Base-by-base conservation (phyloP, 2,113 vertebrate genomes). In the Ceyx margarethae region DNA sequence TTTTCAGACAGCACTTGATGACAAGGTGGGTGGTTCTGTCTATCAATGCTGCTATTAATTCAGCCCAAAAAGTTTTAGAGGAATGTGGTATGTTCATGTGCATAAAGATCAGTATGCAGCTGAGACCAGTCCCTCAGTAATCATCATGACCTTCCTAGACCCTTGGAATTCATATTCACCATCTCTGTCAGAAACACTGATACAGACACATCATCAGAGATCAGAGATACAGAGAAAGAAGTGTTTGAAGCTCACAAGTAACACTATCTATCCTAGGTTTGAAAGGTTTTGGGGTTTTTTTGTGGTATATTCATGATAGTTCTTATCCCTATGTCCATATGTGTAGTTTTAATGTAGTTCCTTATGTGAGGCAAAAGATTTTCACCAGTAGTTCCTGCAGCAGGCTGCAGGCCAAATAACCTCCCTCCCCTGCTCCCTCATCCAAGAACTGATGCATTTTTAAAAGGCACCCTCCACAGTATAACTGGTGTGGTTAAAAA, bases 1-100 rank as follows among this genome's bases (percentile, higher is more conserved):
- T 94, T 87, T 78, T 91, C 74, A 87, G 85, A 78, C 51, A 87
- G 91, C 74, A 78, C 15, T 87, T 89, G 60, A 84, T 87, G 93
- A 87, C 81, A 91, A 91, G 67, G 79, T 79, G 28, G 75, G 67
- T 65, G 80, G 79, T 85, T 94, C 86, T 91, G 90, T 79, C 85
- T 72, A 87, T 25, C 71, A 72, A 33, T 64, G 71, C 37, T 85
- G 71, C 58, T 72, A 82, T 75, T 75, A 93, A 91, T 85, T 82
- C 50, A 91, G 58, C 35, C 35, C 17, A 33, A 82, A 84, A 82
- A 75, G 10, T 60, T 69, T 89, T 53, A 86, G 37, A 75, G 51
- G 46, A 84, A 81, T 56, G 71, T 69, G 35, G 6, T 37, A 65
- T 9, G 43, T 81, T 87, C 78, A 75, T 66, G 81, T 4, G 11